phyloP scores from a whole-genome alignment of 2,113 vertebrate genomes.

The Corvus moneduloides region DNA sequence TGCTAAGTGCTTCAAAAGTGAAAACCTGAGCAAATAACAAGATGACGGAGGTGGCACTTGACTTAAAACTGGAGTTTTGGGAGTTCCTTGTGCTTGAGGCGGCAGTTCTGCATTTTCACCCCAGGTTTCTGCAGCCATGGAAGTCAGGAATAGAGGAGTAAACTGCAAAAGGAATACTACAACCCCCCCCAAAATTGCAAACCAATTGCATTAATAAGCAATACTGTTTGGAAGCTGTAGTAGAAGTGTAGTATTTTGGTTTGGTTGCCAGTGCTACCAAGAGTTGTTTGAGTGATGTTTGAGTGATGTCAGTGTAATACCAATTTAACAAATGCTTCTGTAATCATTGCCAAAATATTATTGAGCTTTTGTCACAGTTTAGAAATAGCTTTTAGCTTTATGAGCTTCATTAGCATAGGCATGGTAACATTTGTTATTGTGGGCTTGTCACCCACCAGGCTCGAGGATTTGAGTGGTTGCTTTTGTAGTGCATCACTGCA shows the following conservation, averaged over 20 bases:
- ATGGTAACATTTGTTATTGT: fast-evolving
- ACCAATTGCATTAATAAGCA: background rate
- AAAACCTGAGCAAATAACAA: background rate
- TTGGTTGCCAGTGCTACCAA: background rate
- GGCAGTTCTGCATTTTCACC: background rate
- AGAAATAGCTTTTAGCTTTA: background rate
- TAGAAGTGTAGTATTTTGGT: background rate
- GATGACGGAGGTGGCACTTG: background rate
- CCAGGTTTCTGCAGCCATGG: background rate
- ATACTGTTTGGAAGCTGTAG: background rate
- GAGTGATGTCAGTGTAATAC: background rate
- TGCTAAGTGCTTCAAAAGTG: background rate
- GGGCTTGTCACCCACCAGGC: background rate
- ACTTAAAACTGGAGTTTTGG: background rate
- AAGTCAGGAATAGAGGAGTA: background rate
- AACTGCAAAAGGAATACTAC: background rate
- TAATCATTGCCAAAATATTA: background rate
- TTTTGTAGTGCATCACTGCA: background rate
- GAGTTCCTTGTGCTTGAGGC: background rate
- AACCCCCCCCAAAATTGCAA: background rate
- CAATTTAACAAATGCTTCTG: background rate
- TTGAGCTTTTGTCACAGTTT: background rate
- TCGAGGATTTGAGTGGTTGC: background rate
- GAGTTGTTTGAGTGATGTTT: background rate
- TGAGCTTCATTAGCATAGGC: background rate